These are phyloP conservation scores for Stramonita haemastoma DNA, from an alignment of 2,888 invertebrate species.

Conservation along the genomic window DNA sequence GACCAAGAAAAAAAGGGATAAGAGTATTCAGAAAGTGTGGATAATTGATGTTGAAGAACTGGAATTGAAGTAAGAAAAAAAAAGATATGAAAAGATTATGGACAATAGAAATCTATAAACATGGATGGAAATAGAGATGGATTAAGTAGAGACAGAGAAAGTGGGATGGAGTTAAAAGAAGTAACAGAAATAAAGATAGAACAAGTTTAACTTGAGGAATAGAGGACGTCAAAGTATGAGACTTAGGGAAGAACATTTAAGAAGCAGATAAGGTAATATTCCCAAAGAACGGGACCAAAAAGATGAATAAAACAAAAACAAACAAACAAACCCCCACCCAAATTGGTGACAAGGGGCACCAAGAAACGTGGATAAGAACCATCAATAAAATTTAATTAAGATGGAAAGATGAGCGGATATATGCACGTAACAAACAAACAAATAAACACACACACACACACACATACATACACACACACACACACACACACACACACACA, in stretches of 20 bases:
- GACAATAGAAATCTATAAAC: too few relatives aligned
- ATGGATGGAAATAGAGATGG: not conserved
- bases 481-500: constrained; percentile 1
- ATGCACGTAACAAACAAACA: not conserved
- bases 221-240: too few relatives aligned
- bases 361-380: not conserved
- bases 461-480: not conserved
- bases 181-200: not conserved
- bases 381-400: too few relatives aligned
- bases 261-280: not conserved
- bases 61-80: too few relatives aligned
- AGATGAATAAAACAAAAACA: not conserved
- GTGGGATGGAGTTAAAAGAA: not conserved
- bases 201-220: not conserved
- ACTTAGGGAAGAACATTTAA: too few relatives aligned
- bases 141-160: not conserved
- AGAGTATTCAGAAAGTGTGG: too few relatives aligned
- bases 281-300: not conserved
- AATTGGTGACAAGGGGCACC: not conserved
- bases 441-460: not conserved
- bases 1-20: too few relatives aligned
- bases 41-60: too few relatives aligned
- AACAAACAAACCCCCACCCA: not conserved
- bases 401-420: too few relatives aligned
- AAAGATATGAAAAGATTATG: too few relatives aligned